Evolutionary conservation across 2,113 vertebrate genomes (phyloP), one percentile per base, ranked within the genome.

Genomic region (Fregata magnificens): DNA sequence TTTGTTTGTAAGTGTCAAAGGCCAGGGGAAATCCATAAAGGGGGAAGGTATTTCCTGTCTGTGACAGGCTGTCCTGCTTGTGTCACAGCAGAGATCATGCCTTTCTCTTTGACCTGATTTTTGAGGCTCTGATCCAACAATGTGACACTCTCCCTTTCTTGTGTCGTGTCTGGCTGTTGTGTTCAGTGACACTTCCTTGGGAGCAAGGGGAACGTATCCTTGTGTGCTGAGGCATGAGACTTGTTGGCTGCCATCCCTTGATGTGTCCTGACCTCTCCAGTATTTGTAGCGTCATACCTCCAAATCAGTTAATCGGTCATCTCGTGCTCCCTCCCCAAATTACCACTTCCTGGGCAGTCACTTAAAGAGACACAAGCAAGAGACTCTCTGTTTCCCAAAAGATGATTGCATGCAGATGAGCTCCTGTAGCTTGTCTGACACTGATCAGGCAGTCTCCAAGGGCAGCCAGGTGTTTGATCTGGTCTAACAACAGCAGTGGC

Each of bases 1-100:
- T 95, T 86, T 88, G 69, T 89, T 89, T 82, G 36, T 40, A 66
- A 82, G 82, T 81, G 88, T 86, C 86, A 94, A 83, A 95, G 91
- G 82, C 91, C 79, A 93, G 63, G 42, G 67, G 66, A 84, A 81
- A 76, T 76, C 82, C 69, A 69, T 49, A 50, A 86, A 53, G 32
- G 32, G 74, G 66, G 50, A 63, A 90, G 42, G 72, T 9, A 77
- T 83, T 95, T 96, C 90, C 96, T 93, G 80, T 87, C 58, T 85
- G 90, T 91, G 91, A 86, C 65, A 79, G 83, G 40, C 95, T 89
- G 63, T 67, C 65, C 69, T 42, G 50, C 79, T 25, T 62, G 92
- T 73, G 80, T 86, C 69, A 45, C 40, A 44, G 49, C 65, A 81
- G 76, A 67, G 83, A 94, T 90, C 72, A 47, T 0, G 3, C 42